Evolutionary conservation across 2,888 invertebrate genomes (phyloP).

Genomic region (Drosophila picticornis): DNA sequence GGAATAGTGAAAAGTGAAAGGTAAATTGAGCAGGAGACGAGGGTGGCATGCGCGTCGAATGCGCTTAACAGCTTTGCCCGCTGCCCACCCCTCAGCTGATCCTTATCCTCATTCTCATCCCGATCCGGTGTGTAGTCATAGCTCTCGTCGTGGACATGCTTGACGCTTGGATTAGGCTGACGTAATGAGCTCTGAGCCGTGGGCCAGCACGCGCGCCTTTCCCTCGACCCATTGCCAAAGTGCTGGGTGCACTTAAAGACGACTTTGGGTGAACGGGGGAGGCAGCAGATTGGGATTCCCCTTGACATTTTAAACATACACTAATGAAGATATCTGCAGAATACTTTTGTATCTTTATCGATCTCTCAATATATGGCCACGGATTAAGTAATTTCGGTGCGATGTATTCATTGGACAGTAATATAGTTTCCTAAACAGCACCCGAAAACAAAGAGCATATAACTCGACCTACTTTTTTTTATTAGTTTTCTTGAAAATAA

Average conservation of each 20-base stretch:
- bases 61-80: constrained; percentile 72
- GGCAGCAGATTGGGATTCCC: constrained; percentile 10
- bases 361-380: background rate
- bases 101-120: constrained; percentile 24
- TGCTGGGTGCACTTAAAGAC: constrained; percentile 10
- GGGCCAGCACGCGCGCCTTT: constrained; percentile 60
- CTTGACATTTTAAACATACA: background rate
- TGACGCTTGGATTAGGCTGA: constrained; percentile 61
- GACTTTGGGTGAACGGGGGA: constrained; percentile 21
- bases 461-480: background rate
- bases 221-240: background rate
- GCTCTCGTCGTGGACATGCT: constrained; percentile 53
- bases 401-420: background rate
- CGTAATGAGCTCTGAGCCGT: constrained; percentile 58
- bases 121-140: background rate
- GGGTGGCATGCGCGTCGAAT: constrained; percentile 72
- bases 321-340: background rate
- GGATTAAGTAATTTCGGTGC: background rate
- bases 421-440: background rate
- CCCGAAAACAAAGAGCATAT: constrained; percentile 4
- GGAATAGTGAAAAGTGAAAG: constrained; percentile 4
- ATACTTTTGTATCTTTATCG: background rate
- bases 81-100: constrained; percentile 1
- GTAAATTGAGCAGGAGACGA: constrained; percentile 23
- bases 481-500: background rate